Base-by-base conservation (phyloP, 2,797 vertebrate genomes). In the Thunnus albacares region DNA sequence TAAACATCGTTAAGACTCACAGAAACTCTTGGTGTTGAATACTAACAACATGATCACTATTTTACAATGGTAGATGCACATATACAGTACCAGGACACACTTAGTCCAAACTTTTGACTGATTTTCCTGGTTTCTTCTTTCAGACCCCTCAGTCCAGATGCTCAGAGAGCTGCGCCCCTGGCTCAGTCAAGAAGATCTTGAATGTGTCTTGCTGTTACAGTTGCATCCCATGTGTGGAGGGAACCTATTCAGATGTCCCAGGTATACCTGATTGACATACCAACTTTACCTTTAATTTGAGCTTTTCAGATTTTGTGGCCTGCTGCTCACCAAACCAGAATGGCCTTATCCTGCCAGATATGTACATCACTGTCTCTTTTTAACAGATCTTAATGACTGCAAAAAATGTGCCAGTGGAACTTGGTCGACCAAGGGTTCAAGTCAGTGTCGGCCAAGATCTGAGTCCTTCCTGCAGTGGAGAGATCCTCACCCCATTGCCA, bases 171-270 rank as follows among this genome's bases (percentile, higher is more conserved):
- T 95, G 94, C 18, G 8, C 7, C 10, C 87, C 86, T 30, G 95
- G 95, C 13, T 80, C 47, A 0, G 68, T 79, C 17, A 95, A 92
- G 86, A 92, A 92, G 77, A 90, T 94, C n/a, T 76, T 80, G 15
- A 90, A 92, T 7, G 60, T 75, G 17, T 91, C 83, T 62, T 95
- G 95, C 67, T 95, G 94, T 76, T 93, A 94, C 72, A 86, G 71
- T 18, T 95, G 94, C 71, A 87, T 45, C 13, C 5, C 3, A 0
- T 96, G 94, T 81, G 13, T 18, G 12, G 93, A 91, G 60, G 95
- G 95, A 13, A 92, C 85, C 26, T 95, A 87, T 61, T 79, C 93
- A 28, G 87, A 93, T 81, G 18, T 0, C 17, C 57, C 35, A 12
- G 94, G 95, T 94, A 83, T 72, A 90, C 5, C 12, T 64, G 3